Evolutionary conservation across 1,140 invertebrate genomes (phyloP).

Genomic region (Drosophila cardini): DNA sequence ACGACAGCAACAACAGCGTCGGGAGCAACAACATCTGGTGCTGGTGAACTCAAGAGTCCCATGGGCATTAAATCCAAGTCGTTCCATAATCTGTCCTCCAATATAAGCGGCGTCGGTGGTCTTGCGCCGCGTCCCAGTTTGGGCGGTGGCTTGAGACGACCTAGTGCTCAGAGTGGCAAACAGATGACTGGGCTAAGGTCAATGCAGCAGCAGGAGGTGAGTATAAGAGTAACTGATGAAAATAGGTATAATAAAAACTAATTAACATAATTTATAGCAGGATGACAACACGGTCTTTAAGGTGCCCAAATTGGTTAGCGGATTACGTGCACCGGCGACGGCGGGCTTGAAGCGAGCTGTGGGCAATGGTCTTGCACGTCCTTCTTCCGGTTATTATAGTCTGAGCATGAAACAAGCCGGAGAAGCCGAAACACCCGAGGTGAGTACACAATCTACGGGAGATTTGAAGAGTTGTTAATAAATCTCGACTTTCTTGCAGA

Average conservation of each 20-base stretch:
- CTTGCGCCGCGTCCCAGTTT: constrained; percentile 46
- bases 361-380: constrained; percentile 70
- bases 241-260: background rate
- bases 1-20: constrained; percentile 5
- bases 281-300: constrained; percentile 69
- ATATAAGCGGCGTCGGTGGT: constrained; percentile 40
- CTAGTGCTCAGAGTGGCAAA: constrained; percentile 46
- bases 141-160: constrained; percentile 49
- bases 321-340: constrained; percentile 60
- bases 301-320: constrained; percentile 70
- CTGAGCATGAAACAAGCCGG: constrained; percentile 60
- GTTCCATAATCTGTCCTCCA: constrained; percentile 79
- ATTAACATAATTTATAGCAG: constrained; percentile 5
- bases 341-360: constrained; percentile 46
- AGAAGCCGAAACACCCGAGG: constrained; percentile 65
- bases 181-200: constrained; percentile 25
- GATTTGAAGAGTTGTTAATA: background rate
- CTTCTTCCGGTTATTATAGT: constrained; percentile 81
- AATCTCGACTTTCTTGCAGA: constrained; percentile 39
- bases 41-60: constrained; percentile 72
- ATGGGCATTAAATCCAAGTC: constrained; percentile 84
- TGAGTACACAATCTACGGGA: constrained; percentile 4
- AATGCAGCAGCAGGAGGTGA: constrained; percentile 51
- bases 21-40: constrained; percentile 1
- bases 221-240: background rate